Conservation (phyloP, 2,888 invertebrate genomes). For the Eurytoma californica region DNA sequence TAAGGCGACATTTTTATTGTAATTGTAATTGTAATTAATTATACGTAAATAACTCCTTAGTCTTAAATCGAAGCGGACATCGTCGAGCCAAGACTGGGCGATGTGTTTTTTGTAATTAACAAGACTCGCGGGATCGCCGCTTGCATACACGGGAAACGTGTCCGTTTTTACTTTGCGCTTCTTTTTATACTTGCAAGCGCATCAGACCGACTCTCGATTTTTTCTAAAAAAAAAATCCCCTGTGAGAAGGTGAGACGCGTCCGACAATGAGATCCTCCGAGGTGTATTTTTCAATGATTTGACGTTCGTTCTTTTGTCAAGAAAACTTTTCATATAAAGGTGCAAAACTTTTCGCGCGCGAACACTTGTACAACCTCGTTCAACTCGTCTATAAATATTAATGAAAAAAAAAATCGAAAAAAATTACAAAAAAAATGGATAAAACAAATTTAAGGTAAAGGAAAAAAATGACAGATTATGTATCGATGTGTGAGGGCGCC, state of each 20-base stretch:
- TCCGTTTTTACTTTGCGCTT: constrained; percentile 37
- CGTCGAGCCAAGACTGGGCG: constrained; percentile 45
- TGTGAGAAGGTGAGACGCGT: too few species aligned
- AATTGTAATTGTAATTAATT: constrained; percentile 54
- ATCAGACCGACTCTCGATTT: too few species aligned
- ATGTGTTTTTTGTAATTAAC: constrained; percentile 48
- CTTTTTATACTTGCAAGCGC: constrained; percentile 24
- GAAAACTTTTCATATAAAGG: constrained; percentile 12
- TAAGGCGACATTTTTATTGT: constrained; percentile 37
- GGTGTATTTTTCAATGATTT: constrained; percentile 24
- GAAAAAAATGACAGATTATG: constrained; percentile 27
- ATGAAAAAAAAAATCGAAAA: constrained; percentile 29
- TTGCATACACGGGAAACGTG: constrained; percentile 10
- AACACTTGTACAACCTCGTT: constrained; percentile 48
- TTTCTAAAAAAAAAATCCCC: too few species aligned
- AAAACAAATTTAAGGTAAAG: constrained; percentile 22
- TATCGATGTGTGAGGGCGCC: constrained; percentile 34
- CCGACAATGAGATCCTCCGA: too few species aligned
- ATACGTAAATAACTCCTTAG: constrained; percentile 43
- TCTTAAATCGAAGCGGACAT: constrained; percentile 7
- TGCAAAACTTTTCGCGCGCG: constrained; percentile 35
- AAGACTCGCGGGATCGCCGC: constrained; percentile 32
- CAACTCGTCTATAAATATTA: constrained; percentile 49
- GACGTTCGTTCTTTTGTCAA: constrained; percentile 7
- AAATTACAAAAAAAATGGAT: constrained; percentile 22